phyloP scores from a whole-genome alignment of 2,888 invertebrate species.

The Augochlorella aurata region DNA sequence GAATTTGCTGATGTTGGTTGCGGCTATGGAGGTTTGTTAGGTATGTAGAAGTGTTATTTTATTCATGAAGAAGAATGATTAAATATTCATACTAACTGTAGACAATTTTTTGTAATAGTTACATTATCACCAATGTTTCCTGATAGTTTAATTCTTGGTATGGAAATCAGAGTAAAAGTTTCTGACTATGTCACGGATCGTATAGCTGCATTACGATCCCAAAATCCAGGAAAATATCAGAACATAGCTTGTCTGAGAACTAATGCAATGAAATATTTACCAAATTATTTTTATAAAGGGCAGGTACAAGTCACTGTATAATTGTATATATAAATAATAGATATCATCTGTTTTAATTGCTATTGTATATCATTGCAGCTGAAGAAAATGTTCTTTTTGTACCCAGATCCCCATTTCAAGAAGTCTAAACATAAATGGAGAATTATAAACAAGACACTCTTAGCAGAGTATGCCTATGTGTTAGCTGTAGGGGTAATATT shows the following conservation, averaged over 20 bases:
- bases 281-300: constrained; percentile 97
- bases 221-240: constrained; percentile 89
- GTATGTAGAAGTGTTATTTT: constrained; percentile 80
- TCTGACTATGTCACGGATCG: constrained; percentile 98
- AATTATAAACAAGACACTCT: constrained; percentile 94
- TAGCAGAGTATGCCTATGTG: constrained; percentile 99
- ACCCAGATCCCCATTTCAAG: constrained; percentile 99
- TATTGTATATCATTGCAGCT: constrained; percentile 84
- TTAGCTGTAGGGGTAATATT: constrained; percentile 89
- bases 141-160: constrained; percentile 92
- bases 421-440: constrained; percentile 99
- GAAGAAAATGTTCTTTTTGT: constrained; percentile 98
- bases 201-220: constrained; percentile 91
- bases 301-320: constrained; percentile 85
- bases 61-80: background rate
- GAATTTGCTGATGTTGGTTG: constrained; percentile 98
- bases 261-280: constrained; percentile 99
- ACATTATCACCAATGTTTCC: constrained; percentile 96
- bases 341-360: constrained; percentile 17
- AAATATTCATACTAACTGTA: background rate
- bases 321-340: background rate
- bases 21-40: constrained; percentile 97
- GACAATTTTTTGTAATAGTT: constrained; percentile 83
- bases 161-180: constrained; percentile 99
- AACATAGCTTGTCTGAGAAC: constrained; percentile 97